A percentile compares a stretch with the other conserved stretches of the same genome.
These are phyloP conservation scores for Arge pagana DNA, from an alignment of 2,888 invertebrate species.

Conservation along the genomic window DNA sequence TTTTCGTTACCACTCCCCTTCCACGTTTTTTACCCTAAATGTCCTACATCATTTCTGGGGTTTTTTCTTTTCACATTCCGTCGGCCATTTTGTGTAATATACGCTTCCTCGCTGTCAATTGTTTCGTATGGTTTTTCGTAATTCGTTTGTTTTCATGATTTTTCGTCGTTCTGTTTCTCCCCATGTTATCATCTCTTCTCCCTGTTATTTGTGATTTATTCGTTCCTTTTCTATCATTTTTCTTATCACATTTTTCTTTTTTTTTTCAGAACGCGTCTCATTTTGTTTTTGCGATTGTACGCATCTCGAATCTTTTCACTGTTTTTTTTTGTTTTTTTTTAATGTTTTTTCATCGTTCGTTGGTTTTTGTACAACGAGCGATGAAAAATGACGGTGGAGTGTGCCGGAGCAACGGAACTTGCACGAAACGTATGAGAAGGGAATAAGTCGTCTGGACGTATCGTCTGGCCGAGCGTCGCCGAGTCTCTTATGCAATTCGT, in stretches of 20 bases:
- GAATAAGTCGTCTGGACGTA: too few species aligned
- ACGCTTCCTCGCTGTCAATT: too few species aligned
- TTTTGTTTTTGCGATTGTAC: too few species aligned
- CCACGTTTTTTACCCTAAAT: too few species aligned
- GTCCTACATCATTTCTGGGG: conserved; percentile 11
- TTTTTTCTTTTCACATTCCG: conserved; percentile 12
- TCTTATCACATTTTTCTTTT: background rate
- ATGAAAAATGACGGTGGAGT: too few species aligned
- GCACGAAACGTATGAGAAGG: too few species aligned
- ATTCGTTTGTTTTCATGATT: too few species aligned
- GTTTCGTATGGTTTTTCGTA: too few species aligned
- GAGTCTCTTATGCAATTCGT: conserved; percentile 7
- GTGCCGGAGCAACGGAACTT: too few species aligned
- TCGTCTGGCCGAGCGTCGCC: too few species aligned
- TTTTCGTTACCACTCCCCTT: too few species aligned
- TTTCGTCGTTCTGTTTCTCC: conserved; percentile 13
- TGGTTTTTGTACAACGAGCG: background rate
- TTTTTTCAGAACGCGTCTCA: background rate
- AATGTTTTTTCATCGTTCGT: background rate
- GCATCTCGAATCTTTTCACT: background rate
- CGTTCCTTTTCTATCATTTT: background rate
- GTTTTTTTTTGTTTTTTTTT: background rate
- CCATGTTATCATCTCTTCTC: background rate
- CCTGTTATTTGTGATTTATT: background rate
- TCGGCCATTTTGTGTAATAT: too few species aligned